phyloP scores from a whole-genome alignment of 2,888 invertebrate genomes.

The Spilarctia lutea region DNA sequence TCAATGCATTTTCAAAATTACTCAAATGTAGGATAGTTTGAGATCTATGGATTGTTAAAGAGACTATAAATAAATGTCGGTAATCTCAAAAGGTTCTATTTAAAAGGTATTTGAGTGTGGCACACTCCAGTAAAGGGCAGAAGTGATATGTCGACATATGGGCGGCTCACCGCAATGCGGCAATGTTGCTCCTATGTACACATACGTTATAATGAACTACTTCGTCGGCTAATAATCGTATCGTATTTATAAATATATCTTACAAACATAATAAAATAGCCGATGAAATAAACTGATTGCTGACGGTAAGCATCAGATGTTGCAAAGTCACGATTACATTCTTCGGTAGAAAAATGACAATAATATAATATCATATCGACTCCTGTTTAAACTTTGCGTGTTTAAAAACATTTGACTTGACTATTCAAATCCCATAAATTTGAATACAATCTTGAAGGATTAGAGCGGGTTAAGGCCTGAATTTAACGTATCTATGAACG shows the following conservation, averaged over 20 bases:
- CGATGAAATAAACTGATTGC: slow-evolving; percentile 30
- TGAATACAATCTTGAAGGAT: slow-evolving; percentile 33
- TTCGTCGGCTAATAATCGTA: slow-evolving; percentile 70
- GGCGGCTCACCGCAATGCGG: slow-evolving; percentile 83
- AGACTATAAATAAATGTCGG: slow-evolving; percentile 35
- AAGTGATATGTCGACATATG: slow-evolving; percentile 82
- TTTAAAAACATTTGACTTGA: slow-evolving; percentile 6
- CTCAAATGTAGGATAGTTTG: neutral
- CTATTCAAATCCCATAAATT: slow-evolving; percentile 22
- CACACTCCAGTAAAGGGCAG: slow-evolving; percentile 75
- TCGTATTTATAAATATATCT: slow-evolving; percentile 65
- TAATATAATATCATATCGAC: neutral
- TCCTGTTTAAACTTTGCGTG: neutral
- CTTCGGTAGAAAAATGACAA: slow-evolving; percentile 19
- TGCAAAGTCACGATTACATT: slow-evolving; percentile 23
- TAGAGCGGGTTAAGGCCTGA: slow-evolving; percentile 34
- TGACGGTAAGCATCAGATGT: slow-evolving; percentile 37
- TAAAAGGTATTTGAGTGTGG: slow-evolving; percentile 65
- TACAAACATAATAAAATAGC: slow-evolving; percentile 39
- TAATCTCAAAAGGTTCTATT: slow-evolving; percentile 49
- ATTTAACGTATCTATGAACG: slow-evolving; percentile 15
- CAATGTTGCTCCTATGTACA: slow-evolving; percentile 80
- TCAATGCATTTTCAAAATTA: neutral
- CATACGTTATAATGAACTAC: slow-evolving; percentile 74
- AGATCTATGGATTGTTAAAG: neutral